Conservation (phyloP, 2,888 invertebrate species). For the Galeopsomyia nigrocyanea region DNA sequence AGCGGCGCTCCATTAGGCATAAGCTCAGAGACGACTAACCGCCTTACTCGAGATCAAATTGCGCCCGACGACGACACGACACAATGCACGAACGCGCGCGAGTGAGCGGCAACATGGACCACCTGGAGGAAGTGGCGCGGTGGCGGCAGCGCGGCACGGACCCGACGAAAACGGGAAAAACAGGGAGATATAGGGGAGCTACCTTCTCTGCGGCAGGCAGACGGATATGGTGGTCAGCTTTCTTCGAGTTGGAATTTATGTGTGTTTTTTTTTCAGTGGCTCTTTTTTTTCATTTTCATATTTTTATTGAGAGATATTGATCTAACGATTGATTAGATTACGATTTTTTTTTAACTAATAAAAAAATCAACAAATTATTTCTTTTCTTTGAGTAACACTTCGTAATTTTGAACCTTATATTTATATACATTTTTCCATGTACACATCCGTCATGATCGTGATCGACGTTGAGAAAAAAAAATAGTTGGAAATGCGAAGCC, state of each 20-base stretch:
- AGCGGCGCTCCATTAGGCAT: conserved; percentile 14
- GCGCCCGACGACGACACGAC: not conserved
- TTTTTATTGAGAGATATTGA: not conserved
- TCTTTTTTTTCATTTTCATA: not conserved
- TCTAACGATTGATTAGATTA: too few relatives aligned
- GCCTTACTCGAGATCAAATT: conserved; percentile 30
- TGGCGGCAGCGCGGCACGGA: not conserved
- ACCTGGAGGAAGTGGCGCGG: conserved; percentile 45
- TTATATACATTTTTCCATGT: too few relatives aligned
- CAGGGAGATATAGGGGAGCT: conserved; percentile 9
- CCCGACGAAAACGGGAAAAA: conserved; percentile 15
- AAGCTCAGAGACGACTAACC: conserved; percentile 7
- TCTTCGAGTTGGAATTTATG: not conserved
- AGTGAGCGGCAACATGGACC: not conserved
- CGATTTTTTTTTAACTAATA: too few relatives aligned
- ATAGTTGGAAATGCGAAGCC: not conserved
- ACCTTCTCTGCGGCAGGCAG: not conserved
- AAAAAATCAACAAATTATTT: too few relatives aligned
- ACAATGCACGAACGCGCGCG: conserved; percentile 5
- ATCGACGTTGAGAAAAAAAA: too few relatives aligned
- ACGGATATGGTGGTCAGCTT: conserved; percentile 33
- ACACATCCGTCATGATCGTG: too few relatives aligned
- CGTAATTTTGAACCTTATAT: too few relatives aligned
- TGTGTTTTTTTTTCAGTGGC: not conserved
- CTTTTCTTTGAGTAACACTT: too few relatives aligned